Percentiles rank a stretch among this genome's conserved stretches.
These are phyloP conservation scores for Caranx ignobilis DNA, from an alignment of 2,113 vertebrate species.

Conservation along the genomic window DNA sequence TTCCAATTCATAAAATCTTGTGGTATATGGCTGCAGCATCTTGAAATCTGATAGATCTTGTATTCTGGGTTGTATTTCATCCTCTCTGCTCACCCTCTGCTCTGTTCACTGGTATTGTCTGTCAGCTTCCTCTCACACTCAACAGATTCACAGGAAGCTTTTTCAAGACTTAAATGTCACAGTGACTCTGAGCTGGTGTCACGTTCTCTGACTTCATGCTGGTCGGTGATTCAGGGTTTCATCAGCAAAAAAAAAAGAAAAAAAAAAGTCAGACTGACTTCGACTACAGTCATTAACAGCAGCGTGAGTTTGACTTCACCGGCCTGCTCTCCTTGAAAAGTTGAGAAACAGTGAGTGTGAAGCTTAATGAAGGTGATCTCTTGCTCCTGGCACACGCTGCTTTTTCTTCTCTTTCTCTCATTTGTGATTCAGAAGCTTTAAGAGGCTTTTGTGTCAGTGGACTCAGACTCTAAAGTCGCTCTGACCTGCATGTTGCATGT, in stretches of 20 bases:
- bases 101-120: neutral
- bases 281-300: neutral
- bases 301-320: neutral
- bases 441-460: conserved; percentile 49
- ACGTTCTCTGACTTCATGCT: neutral
- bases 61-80: neutral
- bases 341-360: neutral
- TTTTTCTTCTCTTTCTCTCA: conserved; percentile 19
- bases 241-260: neutral
- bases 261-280: neutral
- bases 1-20: neutral
- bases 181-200: neutral
- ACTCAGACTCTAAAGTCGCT: conserved; percentile 45
- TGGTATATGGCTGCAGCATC: neutral
- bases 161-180: neutral
- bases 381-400: conserved; percentile 53
- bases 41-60: neutral
- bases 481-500: conserved; percentile 61
- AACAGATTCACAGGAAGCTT: neutral
- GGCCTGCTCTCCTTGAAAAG: neutral
- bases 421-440: conserved; percentile 43
- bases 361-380: conserved; percentile 40
- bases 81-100: neutral
- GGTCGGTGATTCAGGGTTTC: neutral
- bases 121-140: neutral